Evolutionary conservation across 2,888 invertebrate species (phyloP), one percentile per base, ranked within the genome.

Genomic region (Philhelius pedissequus): DNA sequence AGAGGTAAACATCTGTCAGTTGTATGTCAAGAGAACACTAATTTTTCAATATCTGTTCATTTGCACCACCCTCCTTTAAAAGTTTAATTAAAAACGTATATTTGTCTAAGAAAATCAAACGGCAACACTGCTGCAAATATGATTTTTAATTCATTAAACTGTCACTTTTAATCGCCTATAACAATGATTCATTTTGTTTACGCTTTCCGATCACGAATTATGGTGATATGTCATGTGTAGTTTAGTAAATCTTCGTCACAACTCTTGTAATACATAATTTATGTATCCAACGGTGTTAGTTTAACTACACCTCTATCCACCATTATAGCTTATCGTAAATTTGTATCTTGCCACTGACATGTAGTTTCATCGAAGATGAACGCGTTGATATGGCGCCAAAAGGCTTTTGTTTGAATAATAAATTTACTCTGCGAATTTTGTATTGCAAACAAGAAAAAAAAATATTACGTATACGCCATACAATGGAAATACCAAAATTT

Each of bases 381-480:
- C 50, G 35, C 62, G 43, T 43, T 27, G 20, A 62, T 43, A 68
- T 38, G 52, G 54, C 40, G 45, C 30, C 27, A 62, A 64, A 20
- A 45, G 35, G 30, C 4, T 25, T 54, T 48, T 54, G 35, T 75
- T 69, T 40, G 56, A 62, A 54, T 70, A 40, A 50, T 60, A 69
- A 45, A 62, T 48, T 18, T 7, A 25, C 40, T 32, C 22, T 62
- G 68, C 45, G 54, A 75, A 32, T 54, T 75, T 56, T 15, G 1
- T 30, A 64, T 64, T 70, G 64, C 64, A 50, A 27, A 50, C 18
- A 38, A n/a, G n/a, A n/a, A 22, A 35, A 43, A 52, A 60, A 69
- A 69, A 43, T 75, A 40, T 79, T 79, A 74, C 73, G 73, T 68
- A 79, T 79, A 79, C 74, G 74, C 66, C 79, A 54, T 71, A 68